These are phyloP conservation scores for Porphyrio hochstetteri DNA, from an alignment of 2,113 vertebrate genomes.

Conservation along the genomic window DNA sequence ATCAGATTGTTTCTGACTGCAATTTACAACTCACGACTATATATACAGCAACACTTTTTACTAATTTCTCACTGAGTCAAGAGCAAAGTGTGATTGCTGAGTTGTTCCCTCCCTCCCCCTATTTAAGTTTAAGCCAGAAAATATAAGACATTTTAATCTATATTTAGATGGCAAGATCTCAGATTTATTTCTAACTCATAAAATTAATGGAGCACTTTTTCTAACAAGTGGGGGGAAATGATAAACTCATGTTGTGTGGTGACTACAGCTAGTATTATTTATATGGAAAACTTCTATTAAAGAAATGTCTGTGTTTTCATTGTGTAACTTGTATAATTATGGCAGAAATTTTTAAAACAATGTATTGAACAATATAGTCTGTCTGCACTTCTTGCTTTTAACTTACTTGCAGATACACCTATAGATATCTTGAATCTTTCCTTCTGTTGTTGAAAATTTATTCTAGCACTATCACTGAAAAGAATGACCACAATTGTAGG, in stretches of 20 bases:
- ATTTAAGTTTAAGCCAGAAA: background rate
- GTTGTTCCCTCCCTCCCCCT: too few relatives aligned
- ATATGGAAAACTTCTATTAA: background rate
- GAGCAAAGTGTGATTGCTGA: background rate
- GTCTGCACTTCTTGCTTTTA: background rate
- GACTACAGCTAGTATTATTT: background rate
- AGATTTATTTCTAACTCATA: background rate
- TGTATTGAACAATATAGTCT: background rate
- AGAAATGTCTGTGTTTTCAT: background rate
- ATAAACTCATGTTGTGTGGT: background rate
- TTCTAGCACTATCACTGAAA: background rate
- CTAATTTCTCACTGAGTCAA: background rate
- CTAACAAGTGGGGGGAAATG: background rate
- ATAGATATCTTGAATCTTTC: background rate
- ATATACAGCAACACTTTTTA: background rate
- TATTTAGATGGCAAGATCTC: background rate
- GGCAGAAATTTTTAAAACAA: background rate
- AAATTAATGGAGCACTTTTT: background rate
- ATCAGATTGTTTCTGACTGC: background rate
- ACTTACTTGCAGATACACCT: background rate
- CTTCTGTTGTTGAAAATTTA: background rate
- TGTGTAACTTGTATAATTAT: background rate
- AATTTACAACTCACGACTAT: background rate
- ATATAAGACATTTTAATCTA: background rate
- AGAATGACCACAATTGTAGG: constrained; percentile 34